Base-by-base conservation (phyloP, 2,888 invertebrate genomes). In the Lepidonotus clava region DNA sequence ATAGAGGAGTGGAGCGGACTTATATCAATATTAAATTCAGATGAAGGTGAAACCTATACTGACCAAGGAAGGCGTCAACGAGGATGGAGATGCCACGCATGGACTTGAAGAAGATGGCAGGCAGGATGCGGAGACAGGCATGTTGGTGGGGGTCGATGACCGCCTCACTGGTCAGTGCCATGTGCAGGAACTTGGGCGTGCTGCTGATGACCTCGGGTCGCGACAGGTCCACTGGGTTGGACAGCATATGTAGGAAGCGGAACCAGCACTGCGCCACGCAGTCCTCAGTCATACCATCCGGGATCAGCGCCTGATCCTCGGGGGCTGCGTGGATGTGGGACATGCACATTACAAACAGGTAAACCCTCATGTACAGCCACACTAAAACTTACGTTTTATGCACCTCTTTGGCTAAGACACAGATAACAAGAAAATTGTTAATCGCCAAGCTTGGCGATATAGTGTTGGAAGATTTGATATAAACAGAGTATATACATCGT, bases 201-300 rank as follows among this genome's bases (percentile, higher is more conserved):
- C 92, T 98, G 97, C 96, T 95, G 84, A 96, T 96, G 89, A 93
- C 90, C 32, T 91, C 91, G 0, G 93, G 92, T 24, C 91, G 91
- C 86, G 93, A 91, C 88, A 99, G 95, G 91, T 98, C 98, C 0
- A 98, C 98, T 0, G 99, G 99, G 95, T 98, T 98, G 41, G 98
- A 98, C 88, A 99, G 96, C 56, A 98, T 97, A 92, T 98, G 98
- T 88, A 99, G 95, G 92, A 99, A 97, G 88, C 99, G 96, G 95
- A 98, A 99, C 99, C 99, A 99, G 91, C 97, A 97, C 95, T 99
- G 99, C 87, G 97, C 97, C 56, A 98, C 96, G 88, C 98, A 97
- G 89, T 94, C 94, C 93, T 98, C 97, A 67, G 96, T 96, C 97
- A 98, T 98, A 84, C 96, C 96, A 0, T 95, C 93, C 0, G 98